Conservation (phyloP, 2,113 vertebrate genomes). For the Cisticola juncidis region DNA sequence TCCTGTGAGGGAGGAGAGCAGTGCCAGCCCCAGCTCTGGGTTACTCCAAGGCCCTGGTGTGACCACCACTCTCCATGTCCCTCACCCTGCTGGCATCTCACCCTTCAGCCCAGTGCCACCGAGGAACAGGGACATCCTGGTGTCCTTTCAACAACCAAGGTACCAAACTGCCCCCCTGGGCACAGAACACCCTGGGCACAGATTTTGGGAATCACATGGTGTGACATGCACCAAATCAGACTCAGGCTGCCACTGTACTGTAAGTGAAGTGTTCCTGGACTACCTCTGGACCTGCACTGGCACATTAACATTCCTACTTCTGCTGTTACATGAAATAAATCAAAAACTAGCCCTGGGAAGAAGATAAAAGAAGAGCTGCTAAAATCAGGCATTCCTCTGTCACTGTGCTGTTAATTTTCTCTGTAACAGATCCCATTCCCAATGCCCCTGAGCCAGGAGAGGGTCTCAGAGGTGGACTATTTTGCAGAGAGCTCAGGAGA, state of each 20-base stretch:
- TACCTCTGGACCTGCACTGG: not conserved
- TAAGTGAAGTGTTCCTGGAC: not conserved
- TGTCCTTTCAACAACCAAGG: not conserved
- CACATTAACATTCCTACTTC: not conserved
- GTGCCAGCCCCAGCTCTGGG: not conserved
- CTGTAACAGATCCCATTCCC: not conserved
- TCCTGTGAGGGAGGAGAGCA: not conserved
- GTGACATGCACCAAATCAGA: not conserved
- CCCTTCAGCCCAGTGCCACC: not conserved
- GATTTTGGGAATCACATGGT: not conserved
- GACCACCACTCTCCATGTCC: rapidly evolving
- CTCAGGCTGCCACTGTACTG: not conserved
- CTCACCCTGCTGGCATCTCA: not conserved
- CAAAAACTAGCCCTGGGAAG: not conserved
- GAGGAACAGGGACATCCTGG: not conserved
- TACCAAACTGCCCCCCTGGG: not conserved
- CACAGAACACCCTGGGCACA: not conserved
- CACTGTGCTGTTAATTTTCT: conserved; percentile 2
- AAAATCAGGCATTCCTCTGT: not conserved
- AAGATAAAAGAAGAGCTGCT: not conserved
- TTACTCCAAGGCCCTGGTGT: not conserved
- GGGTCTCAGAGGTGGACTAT: too few species aligned
- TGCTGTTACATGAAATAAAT: not conserved
- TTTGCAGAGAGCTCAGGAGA: not conserved
- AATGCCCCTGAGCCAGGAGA: not conserved